Evolutionary conservation across 2,113 vertebrate species (phyloP).

Genomic region (Nymphicus hollandicus): DNA sequence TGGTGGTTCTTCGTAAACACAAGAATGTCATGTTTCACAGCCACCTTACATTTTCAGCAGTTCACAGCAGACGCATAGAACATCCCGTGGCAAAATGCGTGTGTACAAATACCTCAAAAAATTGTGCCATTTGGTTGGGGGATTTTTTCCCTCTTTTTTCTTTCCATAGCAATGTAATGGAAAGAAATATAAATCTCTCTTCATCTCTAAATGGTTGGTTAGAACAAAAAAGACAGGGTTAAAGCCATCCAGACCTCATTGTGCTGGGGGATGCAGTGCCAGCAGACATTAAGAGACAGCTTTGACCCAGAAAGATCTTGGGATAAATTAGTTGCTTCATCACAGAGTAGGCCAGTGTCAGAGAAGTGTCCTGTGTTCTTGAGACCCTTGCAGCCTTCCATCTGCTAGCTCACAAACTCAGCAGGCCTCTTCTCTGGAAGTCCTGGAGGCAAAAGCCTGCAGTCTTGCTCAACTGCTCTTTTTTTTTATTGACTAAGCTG

Average conservation of each 20-base stretch:
- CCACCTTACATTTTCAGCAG: slow-evolving; percentile 7
- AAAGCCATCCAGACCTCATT: background rate
- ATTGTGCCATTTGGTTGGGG: background rate
- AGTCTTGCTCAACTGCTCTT: background rate
- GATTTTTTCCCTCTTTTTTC: background rate
- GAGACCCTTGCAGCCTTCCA: background rate
- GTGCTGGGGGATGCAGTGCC: background rate
- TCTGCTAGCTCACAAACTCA: background rate
- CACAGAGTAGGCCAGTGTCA: background rate
- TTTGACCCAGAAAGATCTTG: background rate
- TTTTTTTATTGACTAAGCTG: background rate
- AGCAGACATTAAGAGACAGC: background rate
- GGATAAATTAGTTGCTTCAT: background rate
- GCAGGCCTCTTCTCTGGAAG: background rate
- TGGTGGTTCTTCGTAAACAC: background rate
- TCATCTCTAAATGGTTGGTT: background rate
- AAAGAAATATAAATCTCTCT: background rate
- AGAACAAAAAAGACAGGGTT: background rate
- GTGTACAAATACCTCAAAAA: background rate
- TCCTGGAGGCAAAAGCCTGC: background rate
- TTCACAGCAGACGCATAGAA: background rate
- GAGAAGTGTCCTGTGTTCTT: background rate
- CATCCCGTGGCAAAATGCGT: background rate
- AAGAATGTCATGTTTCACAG: background rate
- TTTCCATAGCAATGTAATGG: background rate